Evolutionary conservation across 2,113 vertebrate species (phyloP).

Genomic region (Microcebus tavaratra): DNA sequence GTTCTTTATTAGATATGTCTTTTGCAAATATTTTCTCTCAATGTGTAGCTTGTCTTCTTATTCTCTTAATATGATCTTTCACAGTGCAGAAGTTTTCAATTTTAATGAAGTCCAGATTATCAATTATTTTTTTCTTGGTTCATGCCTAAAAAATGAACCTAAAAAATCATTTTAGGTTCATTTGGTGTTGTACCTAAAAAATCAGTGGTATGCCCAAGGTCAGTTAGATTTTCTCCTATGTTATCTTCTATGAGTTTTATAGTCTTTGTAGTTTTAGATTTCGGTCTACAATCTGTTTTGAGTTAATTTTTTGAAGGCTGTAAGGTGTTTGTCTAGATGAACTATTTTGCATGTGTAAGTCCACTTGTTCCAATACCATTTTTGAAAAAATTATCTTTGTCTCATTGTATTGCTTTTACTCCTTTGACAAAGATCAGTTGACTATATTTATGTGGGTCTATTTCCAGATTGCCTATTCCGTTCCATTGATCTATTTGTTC

Average conservation of each 20-base stretch:
- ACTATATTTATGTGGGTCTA: background rate
- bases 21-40: background rate
- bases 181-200: background rate
- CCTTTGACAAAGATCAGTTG: background rate
- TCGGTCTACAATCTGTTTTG: background rate
- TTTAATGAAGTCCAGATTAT: background rate
- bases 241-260: background rate
- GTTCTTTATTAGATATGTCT: background rate
- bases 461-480: background rate
- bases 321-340: background rate
- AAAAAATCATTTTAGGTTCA: no score
- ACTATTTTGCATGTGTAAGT: background rate
- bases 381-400: background rate
- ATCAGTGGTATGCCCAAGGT: background rate
- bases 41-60: background rate
- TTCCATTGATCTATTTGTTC: background rate
- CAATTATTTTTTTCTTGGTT: background rate
- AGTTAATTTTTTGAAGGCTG: background rate
- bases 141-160: background rate
- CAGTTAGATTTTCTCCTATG: background rate
- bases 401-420: background rate
- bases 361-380: background rate
- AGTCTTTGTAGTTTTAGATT: background rate
- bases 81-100: background rate
- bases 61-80: background rate